Percentiles rank a stretch among this genome's conserved stretches.
These are phyloP conservation scores for Genyomyrus donnyi DNA, from an alignment of 2,113 vertebrate genomes.

Conservation along the genomic window DNA sequence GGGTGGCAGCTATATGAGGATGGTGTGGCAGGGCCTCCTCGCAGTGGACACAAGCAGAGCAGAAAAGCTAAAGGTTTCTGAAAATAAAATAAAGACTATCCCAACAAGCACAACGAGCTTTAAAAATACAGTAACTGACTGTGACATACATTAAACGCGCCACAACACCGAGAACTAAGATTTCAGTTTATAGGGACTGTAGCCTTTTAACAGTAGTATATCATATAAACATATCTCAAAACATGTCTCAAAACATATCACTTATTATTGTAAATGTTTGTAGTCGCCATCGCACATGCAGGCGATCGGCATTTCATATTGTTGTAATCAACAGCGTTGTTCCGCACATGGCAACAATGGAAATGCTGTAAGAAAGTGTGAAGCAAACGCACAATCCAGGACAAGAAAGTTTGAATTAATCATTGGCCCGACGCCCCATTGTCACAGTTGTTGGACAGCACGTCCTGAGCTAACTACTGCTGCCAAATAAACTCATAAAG, in stretches of 20 bases:
- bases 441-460: not conserved
- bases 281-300: too few species aligned
- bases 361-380: not conserved
- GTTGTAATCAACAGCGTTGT: not conserved
- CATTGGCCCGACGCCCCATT: not conserved
- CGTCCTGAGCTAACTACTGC: not conserved
- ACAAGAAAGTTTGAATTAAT: not conserved
- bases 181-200: not conserved
- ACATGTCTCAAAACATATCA: not conserved
- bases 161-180: not conserved
- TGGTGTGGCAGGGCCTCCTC: constrained; percentile 53
- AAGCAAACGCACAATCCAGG: not conserved
- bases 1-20: constrained; percentile 51
- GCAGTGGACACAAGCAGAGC: constrained; percentile 57
- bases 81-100: not conserved
- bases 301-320: not conserved
- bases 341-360: not conserved
- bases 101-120: not conserved
- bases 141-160: not conserved
- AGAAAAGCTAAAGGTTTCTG: not conserved
- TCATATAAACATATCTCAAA: not conserved
- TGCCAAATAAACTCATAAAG: not conserved
- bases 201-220: not conserved
- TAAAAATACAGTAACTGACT: not conserved
- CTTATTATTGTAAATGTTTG: not conserved